A percentile compares a stretch with the other conserved stretches of the same genome.
Evolutionary conservation across 2,113 vertebrate genomes (phyloP).

Genomic region (Lota lota): DNA sequence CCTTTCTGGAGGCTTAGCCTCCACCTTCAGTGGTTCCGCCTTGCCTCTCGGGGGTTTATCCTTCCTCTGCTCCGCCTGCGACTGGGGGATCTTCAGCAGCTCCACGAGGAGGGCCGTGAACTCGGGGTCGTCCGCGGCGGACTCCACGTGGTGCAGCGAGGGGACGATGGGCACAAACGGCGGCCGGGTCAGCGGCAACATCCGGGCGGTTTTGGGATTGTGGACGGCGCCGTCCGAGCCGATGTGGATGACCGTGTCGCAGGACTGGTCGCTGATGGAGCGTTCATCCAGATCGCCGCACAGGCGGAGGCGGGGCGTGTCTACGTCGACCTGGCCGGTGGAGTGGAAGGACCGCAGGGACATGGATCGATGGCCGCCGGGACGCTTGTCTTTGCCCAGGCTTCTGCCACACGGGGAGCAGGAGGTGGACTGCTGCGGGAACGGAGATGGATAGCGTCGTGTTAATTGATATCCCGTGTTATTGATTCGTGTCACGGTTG

Average conservation of each 20-base stretch:
- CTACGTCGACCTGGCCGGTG: slow-evolving; percentile 79
- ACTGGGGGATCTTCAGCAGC: slow-evolving; percentile 62
- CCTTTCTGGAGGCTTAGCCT: slow-evolving; percentile 70
- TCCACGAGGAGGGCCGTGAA: slow-evolving; percentile 62
- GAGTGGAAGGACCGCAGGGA: slow-evolving; percentile 89
- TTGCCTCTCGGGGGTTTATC: slow-evolving; percentile 40
- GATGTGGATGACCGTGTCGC: slow-evolving; percentile 92
- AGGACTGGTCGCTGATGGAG: slow-evolving; percentile 93
- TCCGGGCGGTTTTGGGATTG: slow-evolving; percentile 77
- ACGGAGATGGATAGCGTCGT: slow-evolving; percentile 20
- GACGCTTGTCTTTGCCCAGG: slow-evolving; percentile 83
- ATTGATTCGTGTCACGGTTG: neutral
- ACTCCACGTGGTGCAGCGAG: slow-evolving; percentile 83
- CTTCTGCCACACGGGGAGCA: slow-evolving; percentile 93
- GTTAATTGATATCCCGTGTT: too few species aligned
- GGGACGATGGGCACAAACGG: slow-evolving; percentile 96
- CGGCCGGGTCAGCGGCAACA: slow-evolving; percentile 73
- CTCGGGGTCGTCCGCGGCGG: slow-evolving; percentile 66
- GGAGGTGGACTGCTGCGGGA: slow-evolving; percentile 80
- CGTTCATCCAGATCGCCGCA: slow-evolving; percentile 86
- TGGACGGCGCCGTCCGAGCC: slow-evolving; percentile 85
- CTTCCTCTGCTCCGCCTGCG: slow-evolving; percentile 52
- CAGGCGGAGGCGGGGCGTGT: slow-evolving; percentile 79
- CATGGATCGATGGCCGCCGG: slow-evolving; percentile 75
- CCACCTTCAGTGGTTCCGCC: slow-evolving; percentile 31